Evolutionary conservation across 2,888 invertebrate genomes (phyloP), one percentile per base, ranked within the genome.

Genomic region (Trissolcus brochymenae): DNA sequence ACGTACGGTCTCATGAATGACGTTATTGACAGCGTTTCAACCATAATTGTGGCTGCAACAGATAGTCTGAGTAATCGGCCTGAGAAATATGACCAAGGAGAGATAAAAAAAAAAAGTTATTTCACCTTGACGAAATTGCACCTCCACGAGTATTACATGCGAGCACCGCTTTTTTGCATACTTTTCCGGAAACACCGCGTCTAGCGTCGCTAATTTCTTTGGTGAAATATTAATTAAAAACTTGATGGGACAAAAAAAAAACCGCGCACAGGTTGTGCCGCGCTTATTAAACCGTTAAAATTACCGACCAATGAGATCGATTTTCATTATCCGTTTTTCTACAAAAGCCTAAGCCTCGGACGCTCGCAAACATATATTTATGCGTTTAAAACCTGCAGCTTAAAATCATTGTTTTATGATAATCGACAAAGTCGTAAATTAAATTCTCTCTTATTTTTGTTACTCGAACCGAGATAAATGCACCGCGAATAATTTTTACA

Each of bases 11-110:
- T 66, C 56, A 65, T 35, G 73, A 73, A 73, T 66, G 73, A 73
- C 66, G 73, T 66, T 73, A 66, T 55, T 62, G 61, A 57, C 62
- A 53, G 61, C 62, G 74, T 74, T 62, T 53, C 67, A 67, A 74
- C 74, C 67, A 74, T 75, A 75, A 75, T 75, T 65, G 68, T 73
- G 73, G 64, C 65, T 60, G 54, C 73, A 49, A 66, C 73, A 57
- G 65, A 72, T 65, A 59, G 51, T 7, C 50, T 64, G 60, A 66
- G 73, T 66, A 73, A 73, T 73, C 66, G 66, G 73, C 61, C 49
- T 40, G 56, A 66, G 73, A 66, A 73, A 73, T 66, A 73, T 66
- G 61, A 61, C 73, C 55, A 51, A 16, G 51, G 43, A 9, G 43
- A 67, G 66, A n/a, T n/a, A n/a, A 59, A 51, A 59, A 59, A 67